These are phyloP conservation scores for Burhinus bistriatus DNA, from an alignment of 2,113 vertebrate species.

Conservation along the genomic window DNA sequence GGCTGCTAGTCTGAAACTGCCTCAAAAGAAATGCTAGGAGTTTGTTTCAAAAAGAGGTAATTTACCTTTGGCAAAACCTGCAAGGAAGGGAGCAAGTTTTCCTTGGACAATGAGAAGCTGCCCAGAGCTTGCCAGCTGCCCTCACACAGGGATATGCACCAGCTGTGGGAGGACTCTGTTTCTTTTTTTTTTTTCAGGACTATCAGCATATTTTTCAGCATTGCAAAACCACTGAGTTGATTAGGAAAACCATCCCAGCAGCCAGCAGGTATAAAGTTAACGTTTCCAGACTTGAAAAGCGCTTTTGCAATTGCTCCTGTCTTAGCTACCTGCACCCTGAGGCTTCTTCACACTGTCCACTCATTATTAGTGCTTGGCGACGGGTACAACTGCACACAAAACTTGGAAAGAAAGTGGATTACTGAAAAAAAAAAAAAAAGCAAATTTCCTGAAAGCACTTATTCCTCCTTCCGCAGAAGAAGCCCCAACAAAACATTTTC, in stretches of 20 bases:
- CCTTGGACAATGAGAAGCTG: neutral
- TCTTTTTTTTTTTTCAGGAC: neutral
- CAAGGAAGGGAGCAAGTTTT: neutral
- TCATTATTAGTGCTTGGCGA: neutral
- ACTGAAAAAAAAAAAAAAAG: neutral
- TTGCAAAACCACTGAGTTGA: neutral
- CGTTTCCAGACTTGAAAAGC: neutral
- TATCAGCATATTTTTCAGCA: neutral
- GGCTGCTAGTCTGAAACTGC: constrained; percentile 1
- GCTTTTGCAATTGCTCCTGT: neutral
- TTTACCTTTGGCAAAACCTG: constrained; percentile 34
- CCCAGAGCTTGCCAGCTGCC: neutral
- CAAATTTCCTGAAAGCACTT: neutral
- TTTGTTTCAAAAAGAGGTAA: constrained; percentile 4
- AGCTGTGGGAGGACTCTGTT: neutral
- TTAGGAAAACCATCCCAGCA: neutral
- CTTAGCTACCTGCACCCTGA: neutral
- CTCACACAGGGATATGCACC: fast-evolving
- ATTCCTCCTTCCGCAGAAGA: neutral
- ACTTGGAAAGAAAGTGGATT: neutral
- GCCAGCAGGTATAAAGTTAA: neutral
- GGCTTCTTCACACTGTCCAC: neutral
- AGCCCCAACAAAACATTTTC: neutral
- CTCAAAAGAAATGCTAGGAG: constrained; percentile 14
- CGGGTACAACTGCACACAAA: neutral